Evolutionary conservation across 2,113 vertebrate genomes (phyloP).

Genomic region (Lepus europaeus): DNA sequence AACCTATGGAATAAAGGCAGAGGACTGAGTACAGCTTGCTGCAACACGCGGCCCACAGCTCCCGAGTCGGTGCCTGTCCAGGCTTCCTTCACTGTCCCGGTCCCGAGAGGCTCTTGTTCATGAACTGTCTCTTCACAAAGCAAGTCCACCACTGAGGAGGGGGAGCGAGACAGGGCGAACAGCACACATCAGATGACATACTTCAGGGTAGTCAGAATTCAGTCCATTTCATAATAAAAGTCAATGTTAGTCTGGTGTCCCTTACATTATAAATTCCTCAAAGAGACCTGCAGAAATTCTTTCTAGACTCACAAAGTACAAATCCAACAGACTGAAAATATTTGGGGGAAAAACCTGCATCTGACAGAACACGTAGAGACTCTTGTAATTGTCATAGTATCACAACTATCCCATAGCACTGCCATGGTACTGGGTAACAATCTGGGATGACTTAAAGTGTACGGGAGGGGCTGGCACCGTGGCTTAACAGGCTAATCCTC

Average conservation of each 20-base stretch:
- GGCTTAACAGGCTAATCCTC: too few species aligned
- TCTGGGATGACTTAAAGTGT: too few species aligned
- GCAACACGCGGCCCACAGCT: conserved; percentile 16
- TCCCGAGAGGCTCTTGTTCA: conserved; percentile 99
- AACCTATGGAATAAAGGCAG: conserved; percentile 83
- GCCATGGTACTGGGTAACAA: neutral
- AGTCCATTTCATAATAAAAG: neutral
- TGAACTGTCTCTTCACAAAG: conserved; percentile 99
- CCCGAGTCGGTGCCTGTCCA: neutral
- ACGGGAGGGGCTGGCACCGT: too few species aligned
- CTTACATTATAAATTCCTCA: neutral
- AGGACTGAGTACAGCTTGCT: conserved; percentile 77
- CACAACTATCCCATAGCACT: neutral
- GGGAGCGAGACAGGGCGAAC: neutral
- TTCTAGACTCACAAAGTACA: neutral
- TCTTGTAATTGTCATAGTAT: neutral
- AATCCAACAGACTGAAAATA: neutral
- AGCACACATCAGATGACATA: neutral
- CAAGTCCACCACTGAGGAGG: conserved; percentile 97
- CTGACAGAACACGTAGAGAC: neutral
- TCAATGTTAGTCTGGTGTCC: neutral
- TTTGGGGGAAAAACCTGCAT: neutral
- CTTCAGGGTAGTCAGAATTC: neutral
- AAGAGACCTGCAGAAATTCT: neutral
- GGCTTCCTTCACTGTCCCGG: conserved; percentile 93